Percentiles rank a stretch among this genome's conserved stretches.
These are phyloP conservation scores for Halichondria panicea DNA, from an alignment of 37 sponge, comb jelly and placozoan genomes.

Conservation along the genomic window DNA sequence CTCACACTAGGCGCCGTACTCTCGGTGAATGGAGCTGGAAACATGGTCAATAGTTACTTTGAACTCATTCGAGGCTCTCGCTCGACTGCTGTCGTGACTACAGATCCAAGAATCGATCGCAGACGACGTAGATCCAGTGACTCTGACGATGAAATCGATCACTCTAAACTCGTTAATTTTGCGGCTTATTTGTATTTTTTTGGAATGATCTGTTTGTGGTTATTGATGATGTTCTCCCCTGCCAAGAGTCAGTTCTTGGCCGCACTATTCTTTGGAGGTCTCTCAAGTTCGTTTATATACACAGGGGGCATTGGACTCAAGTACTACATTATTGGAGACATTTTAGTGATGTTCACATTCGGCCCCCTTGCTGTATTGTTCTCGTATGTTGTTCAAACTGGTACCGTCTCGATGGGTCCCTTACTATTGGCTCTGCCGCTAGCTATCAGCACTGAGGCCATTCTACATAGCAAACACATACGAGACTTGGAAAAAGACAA, in stretches of 20 bases:
- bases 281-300: conserved; percentile 85
- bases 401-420: conserved; percentile 44
- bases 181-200: conserved; percentile 72
- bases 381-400: conserved; percentile 66
- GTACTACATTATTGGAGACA: conserved; percentile 82
- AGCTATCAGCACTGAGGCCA: conserved; percentile 80
- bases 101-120: not conserved
- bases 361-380: conserved; percentile 86
- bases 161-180: conserved; percentile 53
- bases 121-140: too few species aligned
- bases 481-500: conserved; percentile 60
- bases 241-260: conserved; percentile 67
- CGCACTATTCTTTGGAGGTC: conserved; percentile 82
- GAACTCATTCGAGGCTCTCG: conserved; percentile 60
- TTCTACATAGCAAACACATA: conserved; percentile 79
- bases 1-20: conserved; percentile 52
- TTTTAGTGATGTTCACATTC: conserved; percentile 75
- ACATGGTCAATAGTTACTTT: conserved; percentile 88
- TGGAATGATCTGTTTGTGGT: conserved; percentile 63
- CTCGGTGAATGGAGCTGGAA: conserved; percentile 86
- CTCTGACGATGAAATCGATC: conserved; percentile 32
- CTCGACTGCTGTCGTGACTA: too few species aligned
- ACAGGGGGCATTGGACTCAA: conserved; percentile 88
- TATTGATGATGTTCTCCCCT: conserved; percentile 46
- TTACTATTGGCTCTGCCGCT: conserved; percentile 75